Conservation (phyloP, 2,113 vertebrate genomes). For the Stigmatopora nigra region DNA sequence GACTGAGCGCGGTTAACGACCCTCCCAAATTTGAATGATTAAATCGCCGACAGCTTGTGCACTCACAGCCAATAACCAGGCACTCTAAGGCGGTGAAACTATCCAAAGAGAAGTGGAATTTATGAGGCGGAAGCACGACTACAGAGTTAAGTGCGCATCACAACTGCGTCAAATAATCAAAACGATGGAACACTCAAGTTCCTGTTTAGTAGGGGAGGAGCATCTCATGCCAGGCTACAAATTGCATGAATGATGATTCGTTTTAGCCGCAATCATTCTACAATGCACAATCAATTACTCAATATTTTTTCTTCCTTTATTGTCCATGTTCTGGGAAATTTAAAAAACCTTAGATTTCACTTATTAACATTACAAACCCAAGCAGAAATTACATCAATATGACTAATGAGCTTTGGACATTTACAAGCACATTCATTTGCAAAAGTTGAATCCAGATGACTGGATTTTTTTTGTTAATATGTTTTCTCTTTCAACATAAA, state of each 20-base stretch:
- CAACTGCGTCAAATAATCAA: no score
- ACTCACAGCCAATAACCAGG: background rate
- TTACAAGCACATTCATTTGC: background rate
- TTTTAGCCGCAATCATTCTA: no score
- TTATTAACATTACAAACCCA: background rate
- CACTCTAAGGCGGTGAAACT: background rate
- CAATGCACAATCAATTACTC: no score
- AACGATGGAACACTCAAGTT: no score
- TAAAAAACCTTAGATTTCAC: background rate
- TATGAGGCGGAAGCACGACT: no score
- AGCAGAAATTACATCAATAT: background rate
- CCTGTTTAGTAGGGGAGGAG: no score
- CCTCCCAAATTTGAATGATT: background rate
- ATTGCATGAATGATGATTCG: no score
- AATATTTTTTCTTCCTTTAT: no score
- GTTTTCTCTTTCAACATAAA: background rate
- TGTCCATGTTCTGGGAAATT: no score
- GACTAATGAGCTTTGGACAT: background rate
- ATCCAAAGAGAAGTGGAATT: background rate
- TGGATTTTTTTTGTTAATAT: background rate
- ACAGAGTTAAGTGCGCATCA: no score
- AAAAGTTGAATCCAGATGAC: background rate
- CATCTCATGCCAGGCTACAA: no score
- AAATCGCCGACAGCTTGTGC: background rate
- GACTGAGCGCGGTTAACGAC: background rate